Percentiles rank a stretch among this genome's conserved stretches.
Evolutionary conservation across 2,797 vertebrate genomes (phyloP).

Genomic region (Phataginus tetradactyla): DNA sequence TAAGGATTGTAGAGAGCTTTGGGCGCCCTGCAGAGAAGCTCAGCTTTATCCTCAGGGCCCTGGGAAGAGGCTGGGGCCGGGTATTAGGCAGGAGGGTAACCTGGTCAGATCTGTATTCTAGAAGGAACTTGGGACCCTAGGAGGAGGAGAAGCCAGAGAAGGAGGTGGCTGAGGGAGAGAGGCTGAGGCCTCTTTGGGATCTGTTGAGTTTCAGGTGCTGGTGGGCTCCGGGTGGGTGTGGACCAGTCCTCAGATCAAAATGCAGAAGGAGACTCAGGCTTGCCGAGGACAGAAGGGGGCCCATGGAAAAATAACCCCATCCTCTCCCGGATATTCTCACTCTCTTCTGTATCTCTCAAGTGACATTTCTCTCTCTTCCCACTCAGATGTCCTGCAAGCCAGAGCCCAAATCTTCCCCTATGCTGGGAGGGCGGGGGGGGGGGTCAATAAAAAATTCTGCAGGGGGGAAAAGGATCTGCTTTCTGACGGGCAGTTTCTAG

Average conservation of each 20-base stretch:
- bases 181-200: neutral
- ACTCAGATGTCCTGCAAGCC: neutral
- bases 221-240: accelerated
- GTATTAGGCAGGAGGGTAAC: accelerated
- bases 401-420: neutral
- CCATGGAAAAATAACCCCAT: accelerated
- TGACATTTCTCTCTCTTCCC: slow-evolving; percentile 17
- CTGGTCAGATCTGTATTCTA: neutral
- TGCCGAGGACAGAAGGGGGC: neutral
- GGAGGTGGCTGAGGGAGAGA: neutral
- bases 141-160: too few species aligned
- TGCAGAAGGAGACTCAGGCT: accelerated
- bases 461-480: neutral
- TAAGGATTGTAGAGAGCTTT: too few species aligned
- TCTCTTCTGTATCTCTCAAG: neutral
- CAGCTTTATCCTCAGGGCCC: neutral
- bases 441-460: neutral
- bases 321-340: neutral
- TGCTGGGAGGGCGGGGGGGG: neutral
- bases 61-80: neutral
- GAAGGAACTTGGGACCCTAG: neutral
- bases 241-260: neutral
- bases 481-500: neutral
- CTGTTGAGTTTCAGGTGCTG: neutral
- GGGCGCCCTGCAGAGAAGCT: neutral